Conservation (phyloP, 2,113 vertebrate genomes). For the Epinephelus lanceolatus region DNA sequence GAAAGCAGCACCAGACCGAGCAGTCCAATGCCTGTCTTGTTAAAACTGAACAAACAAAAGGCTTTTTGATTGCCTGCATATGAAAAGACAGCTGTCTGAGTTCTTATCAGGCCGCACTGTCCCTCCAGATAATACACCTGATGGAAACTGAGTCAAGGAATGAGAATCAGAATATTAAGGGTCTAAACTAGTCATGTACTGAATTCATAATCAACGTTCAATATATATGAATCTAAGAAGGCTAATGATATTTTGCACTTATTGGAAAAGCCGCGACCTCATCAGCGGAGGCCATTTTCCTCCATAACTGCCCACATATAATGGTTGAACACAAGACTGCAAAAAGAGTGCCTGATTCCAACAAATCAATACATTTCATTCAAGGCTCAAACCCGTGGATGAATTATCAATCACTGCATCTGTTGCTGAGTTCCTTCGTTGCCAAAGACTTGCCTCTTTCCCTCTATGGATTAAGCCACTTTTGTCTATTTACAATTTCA, state of each 20-base stretch:
- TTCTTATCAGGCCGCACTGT: constrained; percentile 39
- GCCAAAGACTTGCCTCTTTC: constrained; percentile 67
- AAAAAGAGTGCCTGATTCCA: constrained; percentile 43
- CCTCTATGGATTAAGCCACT: constrained; percentile 74
- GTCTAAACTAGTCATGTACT: constrained; percentile 39
- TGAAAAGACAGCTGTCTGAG: constrained; percentile 26
- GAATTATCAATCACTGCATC: constrained; percentile 77
- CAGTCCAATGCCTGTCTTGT: constrained; percentile 17
- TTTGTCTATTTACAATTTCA: constrained; percentile 82
- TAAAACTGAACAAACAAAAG: constrained; percentile 50
- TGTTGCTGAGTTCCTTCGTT: constrained; percentile 59
- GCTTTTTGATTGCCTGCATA: constrained; percentile 33
- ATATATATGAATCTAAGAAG: constrained; percentile 17
- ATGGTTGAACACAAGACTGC: constrained; percentile 10
- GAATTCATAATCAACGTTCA: constrained; percentile 63
- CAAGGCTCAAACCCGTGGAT: constrained; percentile 41
- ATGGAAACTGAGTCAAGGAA: constrained; percentile 48
- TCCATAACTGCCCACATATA: constrained; percentile 7
- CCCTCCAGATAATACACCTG: constrained; percentile 36
- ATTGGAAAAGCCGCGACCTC: constrained; percentile 35
- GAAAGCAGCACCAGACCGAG: constrained; percentile 5
- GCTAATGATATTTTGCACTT: constrained; percentile 37
- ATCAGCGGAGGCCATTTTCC: constrained; percentile 33
- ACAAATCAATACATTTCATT: constrained; percentile 72
- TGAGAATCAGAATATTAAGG: constrained; percentile 54